A percentile compares a stretch with the other conserved stretches of the same genome.
These are phyloP conservation scores for Drymonia ruficornis DNA, from an alignment of 2,888 invertebrate species.

Conservation along the genomic window DNA sequence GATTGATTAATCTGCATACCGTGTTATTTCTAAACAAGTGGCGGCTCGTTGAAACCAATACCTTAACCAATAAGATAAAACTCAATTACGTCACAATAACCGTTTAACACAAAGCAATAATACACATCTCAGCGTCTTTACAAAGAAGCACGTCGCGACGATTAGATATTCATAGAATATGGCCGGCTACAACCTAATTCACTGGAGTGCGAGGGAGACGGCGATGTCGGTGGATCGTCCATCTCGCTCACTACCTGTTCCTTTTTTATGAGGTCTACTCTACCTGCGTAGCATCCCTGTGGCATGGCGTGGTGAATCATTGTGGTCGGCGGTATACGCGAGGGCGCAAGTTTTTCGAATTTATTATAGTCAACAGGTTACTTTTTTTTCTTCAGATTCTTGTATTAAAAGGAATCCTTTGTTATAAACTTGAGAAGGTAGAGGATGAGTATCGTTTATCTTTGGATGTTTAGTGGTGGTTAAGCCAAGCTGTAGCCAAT, in stretches of 20 bases:
- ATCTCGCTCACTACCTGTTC: constrained; percentile 55
- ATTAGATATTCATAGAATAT: constrained; percentile 37
- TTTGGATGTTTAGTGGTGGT: too few species aligned
- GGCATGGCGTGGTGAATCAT: constrained; percentile 47
- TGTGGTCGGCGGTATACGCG: constrained; percentile 38
- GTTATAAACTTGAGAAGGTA: constrained; percentile 13
- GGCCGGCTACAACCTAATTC: constrained; percentile 36
- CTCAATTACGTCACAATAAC: constrained; percentile 1
- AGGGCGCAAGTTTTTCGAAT: constrained; percentile 40
- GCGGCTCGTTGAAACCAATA: too few species aligned
- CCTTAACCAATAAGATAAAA: background rate
- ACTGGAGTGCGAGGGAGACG: constrained; percentile 31
- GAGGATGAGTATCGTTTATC: too few species aligned
- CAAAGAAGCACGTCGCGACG: constrained; percentile 22
- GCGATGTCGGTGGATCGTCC: constrained; percentile 10
- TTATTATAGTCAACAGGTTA: constrained; percentile 49
- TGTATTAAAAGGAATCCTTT: constrained; percentile 34
- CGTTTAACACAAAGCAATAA: background rate
- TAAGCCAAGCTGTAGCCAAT: too few species aligned
- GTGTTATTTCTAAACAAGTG: too few species aligned
- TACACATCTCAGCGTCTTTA: constrained; percentile 12
- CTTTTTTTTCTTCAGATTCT: constrained; percentile 28
- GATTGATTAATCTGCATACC: too few species aligned
- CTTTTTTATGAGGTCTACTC: constrained; percentile 47
- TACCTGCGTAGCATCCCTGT: constrained; percentile 45